phyloP scores from a whole-genome alignment of 2,888 invertebrate genomes.

The Nasonia oneida region DNA sequence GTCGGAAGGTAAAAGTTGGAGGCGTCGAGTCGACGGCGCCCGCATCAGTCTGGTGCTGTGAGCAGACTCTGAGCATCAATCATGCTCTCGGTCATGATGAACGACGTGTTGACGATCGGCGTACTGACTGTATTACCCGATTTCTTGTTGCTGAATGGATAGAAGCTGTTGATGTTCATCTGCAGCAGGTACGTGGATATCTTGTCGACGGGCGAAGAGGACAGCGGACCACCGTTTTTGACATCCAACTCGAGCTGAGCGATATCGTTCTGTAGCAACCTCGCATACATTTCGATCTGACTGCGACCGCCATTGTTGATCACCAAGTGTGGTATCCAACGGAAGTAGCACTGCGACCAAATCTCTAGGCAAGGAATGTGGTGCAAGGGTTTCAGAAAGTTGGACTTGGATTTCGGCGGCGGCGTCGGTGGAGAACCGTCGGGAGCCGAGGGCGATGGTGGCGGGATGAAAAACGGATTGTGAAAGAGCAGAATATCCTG shows the following conservation, averaged over 20 bases:
- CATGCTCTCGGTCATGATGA: constrained; percentile 83
- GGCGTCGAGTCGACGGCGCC: not conserved
- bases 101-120: constrained; percentile 81
- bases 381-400: constrained; percentile 80
- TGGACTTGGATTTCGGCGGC: constrained; percentile 21
- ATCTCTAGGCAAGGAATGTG: constrained; percentile 84
- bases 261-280: constrained; percentile 80
- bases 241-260: constrained; percentile 76
- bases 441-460: constrained; percentile 30
- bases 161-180: constrained; percentile 77
- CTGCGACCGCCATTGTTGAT: constrained; percentile 86
- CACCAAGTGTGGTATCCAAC: constrained; percentile 92
- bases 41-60: constrained; percentile 84
- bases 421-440: not conserved
- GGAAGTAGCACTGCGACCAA: constrained; percentile 94
- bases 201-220: constrained; percentile 70
- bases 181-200: constrained; percentile 72
- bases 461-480: constrained; percentile 87
- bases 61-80: constrained; percentile 86
- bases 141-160: constrained; percentile 76
- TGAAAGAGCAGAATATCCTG: constrained; percentile 90
- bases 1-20: constrained; percentile 1
- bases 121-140: constrained; percentile 73
- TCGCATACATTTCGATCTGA: constrained; percentile 81
- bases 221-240: constrained; percentile 66